Base-by-base conservation (phyloP, 1,140 invertebrate genomes). In the Neocloeon triangulifer region DNA sequence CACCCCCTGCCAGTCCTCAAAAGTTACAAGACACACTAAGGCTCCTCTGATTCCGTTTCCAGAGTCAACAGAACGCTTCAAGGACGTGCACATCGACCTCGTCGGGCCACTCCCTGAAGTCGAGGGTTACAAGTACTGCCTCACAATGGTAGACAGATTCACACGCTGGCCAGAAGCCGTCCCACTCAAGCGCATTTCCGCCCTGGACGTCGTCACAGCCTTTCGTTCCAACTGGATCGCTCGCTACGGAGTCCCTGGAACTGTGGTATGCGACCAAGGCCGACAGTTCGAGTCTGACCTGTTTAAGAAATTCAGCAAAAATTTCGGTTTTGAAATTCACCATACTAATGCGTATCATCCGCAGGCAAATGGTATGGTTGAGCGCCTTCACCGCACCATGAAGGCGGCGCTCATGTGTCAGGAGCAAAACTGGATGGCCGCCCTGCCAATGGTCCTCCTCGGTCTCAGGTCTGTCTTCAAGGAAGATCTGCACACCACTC, bases 261-360 rank as follows among this genome's bases (percentile, higher is more conserved):
- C 7, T 10, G 16, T 27, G 7, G 16, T 7, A 12, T 17, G 34
- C 29, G 26, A 6, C 16, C 26, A 15, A 5, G 26, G 26, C 5
- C 26, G 26, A n/a, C n/a, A n/a, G n/a, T n/a, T n/a, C n/a, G n/a
- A n/a, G n/a, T n/a, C n/a, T n/a, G n/a, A n/a, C n/a, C n/a, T n/a
- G n/a, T n/a, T n/a, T n/a, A n/a, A n/a, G n/a, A n/a, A n/a, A n/a
- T n/a, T n/a, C n/a, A n/a, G n/a, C n/a, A n/a, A n/a, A n/a, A n/a
- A n/a, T n/a, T n/a, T n/a, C n/a, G n/a, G n/a, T n/a, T n/a, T n/a
- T n/a, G n/a, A n/a, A n/a, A n/a, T n/a, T n/a, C n/a, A n/a, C n/a
- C n/a, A n/a, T n/a, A n/a, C n/a, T n/a, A 44, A 46, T 15, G 36
- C 51, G 12, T 51, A 52, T 30, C 49, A 53, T 31, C 51, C 52